Evolutionary conservation across 1,140 invertebrate species (phyloP).

Genomic region (Catajapyx aquilonaris): DNA sequence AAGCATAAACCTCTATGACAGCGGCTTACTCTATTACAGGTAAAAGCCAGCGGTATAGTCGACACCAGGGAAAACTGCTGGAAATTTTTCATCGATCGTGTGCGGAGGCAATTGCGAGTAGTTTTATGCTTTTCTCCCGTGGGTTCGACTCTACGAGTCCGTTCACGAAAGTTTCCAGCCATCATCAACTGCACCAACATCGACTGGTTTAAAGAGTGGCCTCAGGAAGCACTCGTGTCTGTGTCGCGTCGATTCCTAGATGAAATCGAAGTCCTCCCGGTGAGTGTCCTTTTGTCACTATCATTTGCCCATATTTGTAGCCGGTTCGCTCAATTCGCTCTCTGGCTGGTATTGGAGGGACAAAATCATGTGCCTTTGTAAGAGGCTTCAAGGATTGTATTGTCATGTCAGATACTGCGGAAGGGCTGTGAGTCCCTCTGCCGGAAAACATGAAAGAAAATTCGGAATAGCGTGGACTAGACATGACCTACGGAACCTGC

Average conservation of each 20-base stretch:
- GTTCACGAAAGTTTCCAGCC: slow-evolving; percentile 86
- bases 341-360: too few relatives aligned
- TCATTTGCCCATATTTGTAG: too few relatives aligned
- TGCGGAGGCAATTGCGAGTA: slow-evolving; percentile 40
- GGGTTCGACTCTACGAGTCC: slow-evolving; percentile 68
- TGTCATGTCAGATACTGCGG: too few relatives aligned
- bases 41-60: slow-evolving; percentile 46
- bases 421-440: too few relatives aligned
- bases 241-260: slow-evolving; percentile 75
- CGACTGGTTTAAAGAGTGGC: slow-evolving; percentile 98
- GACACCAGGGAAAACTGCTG: slow-evolving; percentile 91
- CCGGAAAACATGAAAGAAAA: too few relatives aligned
- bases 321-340: too few relatives aligned
- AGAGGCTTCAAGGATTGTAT: too few relatives aligned
- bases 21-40: too few relatives aligned
- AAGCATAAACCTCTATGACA: too few relatives aligned
- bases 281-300: too few relatives aligned
- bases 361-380: slow-evolving; percentile 4
- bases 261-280: slow-evolving; percentile 55
- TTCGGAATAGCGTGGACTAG: too few relatives aligned
- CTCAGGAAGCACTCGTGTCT: slow-evolving; percentile 80
- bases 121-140: slow-evolving; percentile 89
- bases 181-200: slow-evolving; percentile 86
- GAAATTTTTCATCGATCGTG: slow-evolving; percentile 92
- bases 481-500: too few relatives aligned